phyloP scores from a whole-genome alignment of 2,113 vertebrate genomes.

The Apus apus region DNA sequence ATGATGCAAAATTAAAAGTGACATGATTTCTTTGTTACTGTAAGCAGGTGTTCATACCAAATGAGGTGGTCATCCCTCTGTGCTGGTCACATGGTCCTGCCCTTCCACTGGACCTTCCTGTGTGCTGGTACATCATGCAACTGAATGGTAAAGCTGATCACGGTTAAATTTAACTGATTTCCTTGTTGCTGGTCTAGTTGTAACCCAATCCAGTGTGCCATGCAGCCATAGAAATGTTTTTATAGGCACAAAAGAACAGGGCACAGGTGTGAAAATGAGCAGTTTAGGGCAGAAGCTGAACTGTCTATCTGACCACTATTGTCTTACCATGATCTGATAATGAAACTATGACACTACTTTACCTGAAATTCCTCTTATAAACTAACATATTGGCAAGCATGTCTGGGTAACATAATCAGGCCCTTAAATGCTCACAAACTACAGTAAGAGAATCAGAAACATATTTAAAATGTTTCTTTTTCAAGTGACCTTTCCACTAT shows the following conservation, averaged over 20 bases:
- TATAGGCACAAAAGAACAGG: neutral
- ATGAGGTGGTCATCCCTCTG: neutral
- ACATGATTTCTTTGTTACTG: neutral
- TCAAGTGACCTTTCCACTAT: neutral
- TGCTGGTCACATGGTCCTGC: fast-evolving
- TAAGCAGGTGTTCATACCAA: neutral
- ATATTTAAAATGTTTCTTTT: neutral
- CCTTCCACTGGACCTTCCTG: neutral
- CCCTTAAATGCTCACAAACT: neutral
- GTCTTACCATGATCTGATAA: neutral
- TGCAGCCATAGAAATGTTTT: neutral
- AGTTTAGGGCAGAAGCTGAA: neutral
- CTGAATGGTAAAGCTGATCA: neutral
- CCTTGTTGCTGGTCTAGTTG: neutral
- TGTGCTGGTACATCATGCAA: neutral
- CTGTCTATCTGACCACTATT: neutral
- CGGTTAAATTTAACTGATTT: neutral
- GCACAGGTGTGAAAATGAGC: neutral
- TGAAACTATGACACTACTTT: neutral
- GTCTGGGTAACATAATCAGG: neutral
- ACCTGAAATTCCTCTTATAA: neutral
- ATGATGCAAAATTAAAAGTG: neutral
- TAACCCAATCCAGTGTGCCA: neutral
- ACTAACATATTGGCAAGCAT: neutral
- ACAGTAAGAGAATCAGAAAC: neutral